Evolutionary conservation across 2,113 vertebrate genomes (phyloP).

Genomic region (Anguilla rostrata): DNA sequence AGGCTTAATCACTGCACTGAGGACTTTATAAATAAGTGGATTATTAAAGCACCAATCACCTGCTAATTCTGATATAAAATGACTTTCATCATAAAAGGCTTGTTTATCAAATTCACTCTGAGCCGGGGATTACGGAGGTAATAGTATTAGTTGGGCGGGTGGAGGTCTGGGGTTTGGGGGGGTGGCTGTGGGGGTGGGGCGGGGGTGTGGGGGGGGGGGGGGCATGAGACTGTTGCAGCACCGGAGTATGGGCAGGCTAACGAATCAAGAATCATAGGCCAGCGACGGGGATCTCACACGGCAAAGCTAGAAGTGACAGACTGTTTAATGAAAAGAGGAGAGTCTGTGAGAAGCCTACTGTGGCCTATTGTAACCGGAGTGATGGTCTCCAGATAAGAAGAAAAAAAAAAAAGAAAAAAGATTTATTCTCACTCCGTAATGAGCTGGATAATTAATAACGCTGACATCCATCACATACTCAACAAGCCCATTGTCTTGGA

Average conservation of each 20-base stretch:
- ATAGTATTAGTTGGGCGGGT: conserved; percentile 20
- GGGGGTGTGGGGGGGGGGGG: neutral
- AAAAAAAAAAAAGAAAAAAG: conserved; percentile 43
- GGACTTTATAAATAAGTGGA: conserved; percentile 41
- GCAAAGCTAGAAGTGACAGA: conserved; percentile 47
- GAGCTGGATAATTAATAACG: conserved; percentile 67
- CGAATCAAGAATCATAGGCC: conserved; percentile 22
- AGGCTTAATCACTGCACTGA: conserved; percentile 37
- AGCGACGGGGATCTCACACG: conserved; percentile 50
- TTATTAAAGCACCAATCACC: conserved; percentile 39
- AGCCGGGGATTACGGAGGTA: conserved; percentile 28
- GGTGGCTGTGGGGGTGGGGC: neutral
- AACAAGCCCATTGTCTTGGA: conserved; percentile 55
- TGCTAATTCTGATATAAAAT: conserved; percentile 36
- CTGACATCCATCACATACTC: conserved; percentile 68
- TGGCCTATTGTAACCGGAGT: conserved; percentile 53
- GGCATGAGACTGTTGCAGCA: neutral
- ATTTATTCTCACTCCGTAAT: conserved; percentile 68
- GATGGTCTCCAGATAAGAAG: conserved; percentile 54
- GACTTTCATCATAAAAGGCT: conserved; percentile 26
- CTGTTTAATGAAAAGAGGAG: conserved; percentile 43
- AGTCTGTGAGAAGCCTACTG: conserved; percentile 50
- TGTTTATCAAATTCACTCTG: conserved; percentile 19
- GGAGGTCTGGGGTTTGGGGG: neutral
- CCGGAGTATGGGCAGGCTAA: conserved; percentile 6